A percentile compares a stretch with the other conserved stretches of the same genome.
Conservation (phyloP, 2,113 vertebrate species). For the Recurvirostra avosetta region DNA sequence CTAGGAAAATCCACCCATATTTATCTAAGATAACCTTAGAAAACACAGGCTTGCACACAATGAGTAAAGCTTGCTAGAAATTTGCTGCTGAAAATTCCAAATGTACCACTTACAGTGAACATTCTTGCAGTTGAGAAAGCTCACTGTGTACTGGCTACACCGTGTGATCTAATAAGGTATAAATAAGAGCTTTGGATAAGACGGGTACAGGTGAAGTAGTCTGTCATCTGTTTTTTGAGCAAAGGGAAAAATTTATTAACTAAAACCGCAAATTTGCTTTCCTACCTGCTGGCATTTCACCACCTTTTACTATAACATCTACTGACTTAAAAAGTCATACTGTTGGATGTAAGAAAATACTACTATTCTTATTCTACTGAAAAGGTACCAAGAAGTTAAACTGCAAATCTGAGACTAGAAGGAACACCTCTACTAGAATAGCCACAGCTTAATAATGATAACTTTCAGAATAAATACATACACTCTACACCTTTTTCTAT, state of each 20-base stretch:
- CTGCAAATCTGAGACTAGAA: neutral
- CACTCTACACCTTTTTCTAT: neutral
- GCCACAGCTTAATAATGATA: neutral
- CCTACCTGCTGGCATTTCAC: neutral
- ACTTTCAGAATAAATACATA: neutral
- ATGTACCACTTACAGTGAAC: neutral
- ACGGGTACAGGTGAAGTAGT: neutral
- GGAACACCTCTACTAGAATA: neutral
- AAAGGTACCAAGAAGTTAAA: neutral
- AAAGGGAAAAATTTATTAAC: neutral
- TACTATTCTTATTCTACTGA: neutral
- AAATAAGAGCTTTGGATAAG: neutral
- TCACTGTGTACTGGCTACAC: neutral
- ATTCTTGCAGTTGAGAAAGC: neutral
- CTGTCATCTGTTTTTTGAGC: neutral
- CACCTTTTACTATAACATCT: neutral
- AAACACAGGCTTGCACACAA: neutral
- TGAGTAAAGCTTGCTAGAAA: neutral
- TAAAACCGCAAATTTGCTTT: neutral
- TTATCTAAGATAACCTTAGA: neutral
- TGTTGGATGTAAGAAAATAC: neutral
- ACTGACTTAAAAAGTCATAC: neutral
- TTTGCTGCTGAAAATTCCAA: neutral
- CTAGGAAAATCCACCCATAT: neutral
- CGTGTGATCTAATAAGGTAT: neutral